Base-by-base conservation (phyloP, 1,140 invertebrate species). In the Halictus rubicundus region DNA sequence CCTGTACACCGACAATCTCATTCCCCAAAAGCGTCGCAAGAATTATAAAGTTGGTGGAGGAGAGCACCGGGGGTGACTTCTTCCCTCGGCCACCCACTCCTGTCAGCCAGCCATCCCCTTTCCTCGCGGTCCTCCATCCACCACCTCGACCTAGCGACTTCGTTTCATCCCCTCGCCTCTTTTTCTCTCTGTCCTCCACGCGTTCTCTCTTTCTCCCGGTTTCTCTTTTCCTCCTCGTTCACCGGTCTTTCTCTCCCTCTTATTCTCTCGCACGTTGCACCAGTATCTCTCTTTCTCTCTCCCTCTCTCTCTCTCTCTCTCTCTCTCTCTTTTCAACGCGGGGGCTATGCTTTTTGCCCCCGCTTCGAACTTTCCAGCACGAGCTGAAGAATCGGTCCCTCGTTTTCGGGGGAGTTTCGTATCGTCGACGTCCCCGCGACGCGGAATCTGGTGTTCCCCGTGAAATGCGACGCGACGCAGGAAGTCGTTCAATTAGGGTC, bases 11-110 rank as follows among this genome's bases (percentile, higher is more conserved):
- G 86, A 87, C 83, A 88, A 91, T 91, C 91, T 92, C 89, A 90
- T 91, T 92, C 91, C 88, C 89, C 88, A 88, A 91, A 91, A 92
- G 89, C 90, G 91, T 92, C 91, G 85, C 89, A 92, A 91, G 91
- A 92, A 92, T 92, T 92, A 92, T 92, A 92, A 92, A 92, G 89
- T 92, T 92, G 85, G 80, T 76, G 83, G 83, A 90, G 87, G 84
- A 85, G 78, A 87, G 82, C 79, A 81, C 61, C 68, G 78, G 81
- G 81, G 74, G 52, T n/a, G 78, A 81, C 78, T 87, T 84, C 84
- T 84, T 78, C 80, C 77, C 86, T 88, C 66, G 82, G 9, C 80
- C 87, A 71, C 80, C 84, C 82, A 85, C 76, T 80, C 87, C 88
- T 76, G 73, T 84, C 75, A 82, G 68, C 46, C 71, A 72, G 79